Evolutionary conservation across 2,797 vertebrate genomes (phyloP).

Genomic region (Mycteria americana): DNA sequence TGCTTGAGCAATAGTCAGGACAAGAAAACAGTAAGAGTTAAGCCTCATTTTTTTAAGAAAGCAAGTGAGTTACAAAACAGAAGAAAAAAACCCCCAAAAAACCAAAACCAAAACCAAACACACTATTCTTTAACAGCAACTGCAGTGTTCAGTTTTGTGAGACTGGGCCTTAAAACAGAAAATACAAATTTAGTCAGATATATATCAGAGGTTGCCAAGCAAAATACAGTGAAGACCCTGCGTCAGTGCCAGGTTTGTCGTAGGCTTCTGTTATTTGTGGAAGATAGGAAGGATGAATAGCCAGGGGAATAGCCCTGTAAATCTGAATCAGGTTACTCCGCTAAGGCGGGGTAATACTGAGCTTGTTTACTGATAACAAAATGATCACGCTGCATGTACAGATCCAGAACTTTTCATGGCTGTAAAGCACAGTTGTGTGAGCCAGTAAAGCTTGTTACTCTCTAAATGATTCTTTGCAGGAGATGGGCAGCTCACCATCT

Average conservation of each 20-base stretch:
- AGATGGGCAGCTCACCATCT: neutral
- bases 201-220: neutral
- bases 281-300: neutral
- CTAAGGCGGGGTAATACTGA: neutral
- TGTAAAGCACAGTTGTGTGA: neutral
- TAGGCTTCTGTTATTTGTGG: neutral
- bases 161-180: neutral
- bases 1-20: neutral
- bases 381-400: neutral
- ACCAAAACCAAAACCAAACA: neutral
- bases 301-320: neutral
- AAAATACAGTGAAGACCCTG: neutral
- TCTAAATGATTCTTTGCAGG: neutral
- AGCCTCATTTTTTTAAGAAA: neutral
- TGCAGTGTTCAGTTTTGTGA: neutral
- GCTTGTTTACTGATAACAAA: neutral
- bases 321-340: neutral
- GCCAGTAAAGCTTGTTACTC: neutral
- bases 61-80: neutral
- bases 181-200: neutral
- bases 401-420: neutral
- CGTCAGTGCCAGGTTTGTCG: neutral
- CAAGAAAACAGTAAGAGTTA: neutral
- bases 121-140: neutral
- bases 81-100: neutral